Evolutionary conservation across 2,797 vertebrate genomes (phyloP).

Genomic region (Lepilemur septentrionalis): DNA sequence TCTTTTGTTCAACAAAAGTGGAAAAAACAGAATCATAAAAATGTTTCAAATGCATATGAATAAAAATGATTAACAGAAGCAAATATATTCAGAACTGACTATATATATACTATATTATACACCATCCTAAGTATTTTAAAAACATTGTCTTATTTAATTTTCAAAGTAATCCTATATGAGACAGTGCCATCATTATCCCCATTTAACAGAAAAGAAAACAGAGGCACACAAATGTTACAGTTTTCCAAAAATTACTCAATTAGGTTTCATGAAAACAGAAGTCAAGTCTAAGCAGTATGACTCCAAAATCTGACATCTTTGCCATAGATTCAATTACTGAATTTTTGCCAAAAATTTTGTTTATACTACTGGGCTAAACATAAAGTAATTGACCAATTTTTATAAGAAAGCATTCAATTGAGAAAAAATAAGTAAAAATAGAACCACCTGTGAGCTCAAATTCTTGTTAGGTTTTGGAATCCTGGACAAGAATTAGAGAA

Average conservation of each 20-base stretch:
- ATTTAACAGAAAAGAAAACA: background rate
- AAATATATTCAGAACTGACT: background rate
- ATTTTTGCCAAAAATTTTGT: background rate
- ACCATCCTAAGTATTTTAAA: background rate
- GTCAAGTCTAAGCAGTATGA: background rate
- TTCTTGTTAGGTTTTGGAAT: background rate
- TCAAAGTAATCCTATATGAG: background rate
- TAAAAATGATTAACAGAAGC: constrained; percentile 3
- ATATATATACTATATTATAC: background rate
- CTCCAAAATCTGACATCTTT: background rate
- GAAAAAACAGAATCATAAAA: constrained; percentile 1
- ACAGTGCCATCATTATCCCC: too few relatives aligned
- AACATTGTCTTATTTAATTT: background rate
- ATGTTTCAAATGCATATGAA: background rate
- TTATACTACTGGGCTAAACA: background rate
- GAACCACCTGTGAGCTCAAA: background rate
- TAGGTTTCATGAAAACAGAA: background rate
- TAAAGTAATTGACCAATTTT: background rate
- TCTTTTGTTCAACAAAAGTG: background rate
- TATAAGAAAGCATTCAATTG: background rate
- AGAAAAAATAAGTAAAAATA: background rate
- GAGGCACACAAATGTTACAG: accelerated
- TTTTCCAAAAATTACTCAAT: background rate
- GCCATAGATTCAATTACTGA: background rate
- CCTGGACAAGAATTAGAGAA: background rate